These are phyloP conservation scores for Cryptomyrus ogoouensis DNA, from an alignment of 2,113 vertebrate genomes.

Conservation along the genomic window DNA sequence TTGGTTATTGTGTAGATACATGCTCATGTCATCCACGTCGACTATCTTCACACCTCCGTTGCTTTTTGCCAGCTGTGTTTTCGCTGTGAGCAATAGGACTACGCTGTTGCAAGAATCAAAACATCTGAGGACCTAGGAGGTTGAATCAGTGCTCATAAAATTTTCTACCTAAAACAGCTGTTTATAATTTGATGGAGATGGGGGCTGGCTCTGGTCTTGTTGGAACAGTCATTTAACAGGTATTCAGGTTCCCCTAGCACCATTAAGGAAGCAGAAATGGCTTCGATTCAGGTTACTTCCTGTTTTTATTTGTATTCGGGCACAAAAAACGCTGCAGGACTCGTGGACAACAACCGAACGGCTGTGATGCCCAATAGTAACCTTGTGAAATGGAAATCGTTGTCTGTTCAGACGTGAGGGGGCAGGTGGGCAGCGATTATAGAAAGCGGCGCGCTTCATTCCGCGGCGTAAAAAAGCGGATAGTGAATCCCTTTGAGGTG, in stretches of 20 bases:
- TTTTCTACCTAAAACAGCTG: neutral
- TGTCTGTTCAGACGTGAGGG: neutral
- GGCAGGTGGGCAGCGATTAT: neutral
- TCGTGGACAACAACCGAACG: neutral
- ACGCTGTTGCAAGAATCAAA: neutral
- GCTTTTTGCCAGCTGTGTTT: neutral
- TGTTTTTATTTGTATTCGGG: neutral
- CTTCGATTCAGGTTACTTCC: neutral
- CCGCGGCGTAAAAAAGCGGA: neutral
- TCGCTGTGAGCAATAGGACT: neutral
- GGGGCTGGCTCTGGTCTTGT: neutral
- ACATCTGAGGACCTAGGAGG: neutral
- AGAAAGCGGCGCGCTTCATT: neutral
- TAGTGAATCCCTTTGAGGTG: neutral
- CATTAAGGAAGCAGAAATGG: neutral
- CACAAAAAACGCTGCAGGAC: neutral
- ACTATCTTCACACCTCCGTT: neutral
- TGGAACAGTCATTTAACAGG: neutral
- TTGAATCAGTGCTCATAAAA: neutral
- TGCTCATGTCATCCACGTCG: neutral
- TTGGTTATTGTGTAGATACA: conserved; percentile 15
- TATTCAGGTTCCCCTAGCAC: neutral
- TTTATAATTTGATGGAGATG: neutral
- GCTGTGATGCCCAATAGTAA: neutral
- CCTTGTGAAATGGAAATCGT: neutral